A percentile compares a stretch with the other conserved stretches of the same genome.
Conservation (phyloP, 2,113 vertebrate genomes). For the Maccullochella peelii region DNA sequence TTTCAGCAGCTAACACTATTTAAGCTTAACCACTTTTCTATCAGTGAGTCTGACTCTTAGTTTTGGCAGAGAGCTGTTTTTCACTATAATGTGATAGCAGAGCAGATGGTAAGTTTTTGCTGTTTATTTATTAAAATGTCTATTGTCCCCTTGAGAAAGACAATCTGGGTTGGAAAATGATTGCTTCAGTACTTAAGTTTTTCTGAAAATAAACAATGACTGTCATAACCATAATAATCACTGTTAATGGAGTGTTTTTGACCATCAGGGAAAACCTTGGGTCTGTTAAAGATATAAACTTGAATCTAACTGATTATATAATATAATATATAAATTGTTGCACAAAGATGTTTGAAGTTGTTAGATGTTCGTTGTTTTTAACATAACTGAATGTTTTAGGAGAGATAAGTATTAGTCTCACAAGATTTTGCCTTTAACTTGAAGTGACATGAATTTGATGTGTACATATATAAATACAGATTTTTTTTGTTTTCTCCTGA, state of each 20-base stretch:
- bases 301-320: slow-evolving; percentile 33
- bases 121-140: slow-evolving; percentile 20
- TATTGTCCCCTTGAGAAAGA: slow-evolving; percentile 8
- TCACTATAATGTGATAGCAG: not conserved
- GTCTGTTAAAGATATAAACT: slow-evolving; percentile 44
- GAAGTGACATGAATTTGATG: not conserved
- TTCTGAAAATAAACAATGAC: slow-evolving; percentile 36
- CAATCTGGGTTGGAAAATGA: slow-evolving; percentile 13
- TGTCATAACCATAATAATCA: slow-evolving; percentile 19
- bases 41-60: not conserved
- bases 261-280: not conserved
- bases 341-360: not conserved
- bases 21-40: slow-evolving; percentile 4
- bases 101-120: slow-evolving; percentile 22
- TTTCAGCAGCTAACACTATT: not conserved
- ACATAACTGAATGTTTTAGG: not conserved
- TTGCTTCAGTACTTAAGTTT: not conserved
- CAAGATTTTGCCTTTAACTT: not conserved
- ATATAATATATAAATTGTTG: slow-evolving; percentile 32
- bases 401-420: not conserved
- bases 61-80: not conserved
- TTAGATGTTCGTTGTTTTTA: not conserved
- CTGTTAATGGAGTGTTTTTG: slow-evolving; percentile 5
- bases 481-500: not conserved
- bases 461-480: slow-evolving; percentile 1